Conservation (phyloP, 2,888 invertebrate species). For the Nemurella pictetii region DNA sequence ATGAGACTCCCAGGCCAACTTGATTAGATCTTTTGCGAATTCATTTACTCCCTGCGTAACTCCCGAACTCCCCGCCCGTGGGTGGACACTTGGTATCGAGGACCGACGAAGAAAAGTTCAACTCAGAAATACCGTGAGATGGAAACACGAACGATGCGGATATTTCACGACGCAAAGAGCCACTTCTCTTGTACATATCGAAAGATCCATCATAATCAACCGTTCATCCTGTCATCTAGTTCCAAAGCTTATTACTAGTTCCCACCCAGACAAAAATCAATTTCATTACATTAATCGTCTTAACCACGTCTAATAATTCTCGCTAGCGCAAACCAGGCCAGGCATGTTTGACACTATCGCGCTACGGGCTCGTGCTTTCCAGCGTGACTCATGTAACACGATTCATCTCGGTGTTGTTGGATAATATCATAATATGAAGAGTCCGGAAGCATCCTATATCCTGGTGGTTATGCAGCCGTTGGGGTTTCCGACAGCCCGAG, state of each 20-base stretch:
- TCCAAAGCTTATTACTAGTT: neutral
- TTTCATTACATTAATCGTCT: neutral
- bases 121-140: neutral
- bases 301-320: neutral
- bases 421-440: neutral
- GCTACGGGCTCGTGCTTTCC: neutral
- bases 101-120: neutral
- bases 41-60: neutral
- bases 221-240: neutral
- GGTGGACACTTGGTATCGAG: neutral
- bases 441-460: conserved; percentile 34
- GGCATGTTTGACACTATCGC: neutral
- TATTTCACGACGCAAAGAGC: neutral
- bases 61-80: neutral
- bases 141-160: neutral
- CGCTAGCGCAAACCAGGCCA: neutral
- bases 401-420: conserved; percentile 3
- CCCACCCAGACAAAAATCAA: neutral
- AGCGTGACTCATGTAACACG: neutral
- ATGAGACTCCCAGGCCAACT: neutral
- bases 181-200: neutral
- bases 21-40: neutral
- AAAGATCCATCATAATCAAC: neutral
- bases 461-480: conserved; percentile 34
- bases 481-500: conserved; percentile 31